phyloP scores from a whole-genome alignment of 2,113 vertebrate genomes.

The Alectura lathami region DNA sequence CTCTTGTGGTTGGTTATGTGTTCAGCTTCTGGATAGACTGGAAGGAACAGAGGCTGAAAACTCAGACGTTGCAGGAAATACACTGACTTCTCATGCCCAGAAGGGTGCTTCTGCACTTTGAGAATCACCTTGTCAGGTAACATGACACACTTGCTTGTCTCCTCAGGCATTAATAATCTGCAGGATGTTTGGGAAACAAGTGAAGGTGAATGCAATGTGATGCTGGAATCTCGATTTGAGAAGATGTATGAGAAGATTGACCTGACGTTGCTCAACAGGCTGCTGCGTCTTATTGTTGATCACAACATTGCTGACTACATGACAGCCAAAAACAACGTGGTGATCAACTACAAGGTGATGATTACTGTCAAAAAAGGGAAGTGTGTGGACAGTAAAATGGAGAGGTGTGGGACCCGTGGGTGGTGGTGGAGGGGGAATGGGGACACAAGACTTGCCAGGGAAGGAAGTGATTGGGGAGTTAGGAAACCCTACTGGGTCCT shows the following conservation, averaged over 20 bases:
- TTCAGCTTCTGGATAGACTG: not conserved
- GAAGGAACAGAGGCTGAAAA: not conserved
- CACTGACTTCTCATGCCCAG: fast-evolving
- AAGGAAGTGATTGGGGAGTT: not conserved
- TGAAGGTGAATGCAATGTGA: conserved; percentile 98
- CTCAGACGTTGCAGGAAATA: not conserved
- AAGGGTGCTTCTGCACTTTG: not conserved
- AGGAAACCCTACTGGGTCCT: not conserved
- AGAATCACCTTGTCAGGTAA: not conserved
- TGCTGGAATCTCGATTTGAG: conserved; percentile 98
- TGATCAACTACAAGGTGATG: conserved; percentile 97
- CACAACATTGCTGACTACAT: conserved; percentile 99
- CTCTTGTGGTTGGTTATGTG: not conserved
- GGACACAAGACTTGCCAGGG: not conserved
- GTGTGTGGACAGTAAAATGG: not conserved
- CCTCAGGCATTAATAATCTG: conserved; percentile 94
- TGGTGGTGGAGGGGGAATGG: not conserved
- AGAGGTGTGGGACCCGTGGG: not conserved
- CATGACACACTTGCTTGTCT: not conserved
- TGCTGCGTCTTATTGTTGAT: conserved; percentile 96
- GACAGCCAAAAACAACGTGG: conserved; percentile 99
- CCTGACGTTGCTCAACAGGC: conserved; percentile 94
- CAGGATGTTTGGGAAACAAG: conserved; percentile 98
- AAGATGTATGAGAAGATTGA: conserved; percentile 99
- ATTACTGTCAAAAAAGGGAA: not conserved